Percentiles rank a stretch among this genome's conserved stretches.
These are phyloP conservation scores for Harpegnathos saltator DNA, from an alignment of 1,140 invertebrate species.

Conservation along the genomic window DNA sequence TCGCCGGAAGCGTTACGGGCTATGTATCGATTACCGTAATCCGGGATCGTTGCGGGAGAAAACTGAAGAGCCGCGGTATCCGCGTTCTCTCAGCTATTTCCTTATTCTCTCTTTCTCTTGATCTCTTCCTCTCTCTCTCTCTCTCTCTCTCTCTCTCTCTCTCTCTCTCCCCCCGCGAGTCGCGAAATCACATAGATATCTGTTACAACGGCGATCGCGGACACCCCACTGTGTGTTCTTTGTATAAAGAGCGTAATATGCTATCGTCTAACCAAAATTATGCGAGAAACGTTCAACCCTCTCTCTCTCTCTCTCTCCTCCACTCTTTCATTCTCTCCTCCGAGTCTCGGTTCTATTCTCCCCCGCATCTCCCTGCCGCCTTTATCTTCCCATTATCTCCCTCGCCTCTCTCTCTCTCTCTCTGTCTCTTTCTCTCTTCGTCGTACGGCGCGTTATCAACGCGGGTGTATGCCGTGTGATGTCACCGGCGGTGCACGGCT, in stretches of 20 bases:
- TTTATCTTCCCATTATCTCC: slow-evolving; percentile 7
- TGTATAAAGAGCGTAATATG: slow-evolving; percentile 34
- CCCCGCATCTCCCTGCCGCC: slow-evolving; percentile 17
- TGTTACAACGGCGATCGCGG: slow-evolving; percentile 37
- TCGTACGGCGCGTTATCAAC: slow-evolving; percentile 39
- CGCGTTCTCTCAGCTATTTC: no score
- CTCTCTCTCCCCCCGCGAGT: background rate
- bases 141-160: no score
- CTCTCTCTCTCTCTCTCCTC: slow-evolving; percentile 51
- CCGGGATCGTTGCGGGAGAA: slow-evolving; percentile 41
- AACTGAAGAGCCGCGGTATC: background rate
- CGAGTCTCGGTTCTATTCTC: background rate
- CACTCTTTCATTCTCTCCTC: background rate
- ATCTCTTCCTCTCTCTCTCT: no score
- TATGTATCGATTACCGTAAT: slow-evolving; percentile 32
- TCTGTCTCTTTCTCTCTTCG: slow-evolving; percentile 24
- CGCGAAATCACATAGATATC: slow-evolving; percentile 10
- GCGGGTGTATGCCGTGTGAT: slow-evolving; percentile 54
- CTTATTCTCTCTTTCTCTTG: no score
- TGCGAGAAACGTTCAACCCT: slow-evolving; percentile 39
- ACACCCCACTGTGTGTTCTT: slow-evolving; percentile 25
- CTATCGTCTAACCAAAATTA: slow-evolving; percentile 35
- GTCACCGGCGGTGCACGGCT: slow-evolving; percentile 67
- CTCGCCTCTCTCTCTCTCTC: slow-evolving; percentile 10
- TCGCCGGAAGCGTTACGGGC: slow-evolving; percentile 20